Evolutionary conservation across 2,797 vertebrate species (phyloP), one percentile per base, ranked within the genome.

Genomic region (Limnodromus scolopaceus): DNA sequence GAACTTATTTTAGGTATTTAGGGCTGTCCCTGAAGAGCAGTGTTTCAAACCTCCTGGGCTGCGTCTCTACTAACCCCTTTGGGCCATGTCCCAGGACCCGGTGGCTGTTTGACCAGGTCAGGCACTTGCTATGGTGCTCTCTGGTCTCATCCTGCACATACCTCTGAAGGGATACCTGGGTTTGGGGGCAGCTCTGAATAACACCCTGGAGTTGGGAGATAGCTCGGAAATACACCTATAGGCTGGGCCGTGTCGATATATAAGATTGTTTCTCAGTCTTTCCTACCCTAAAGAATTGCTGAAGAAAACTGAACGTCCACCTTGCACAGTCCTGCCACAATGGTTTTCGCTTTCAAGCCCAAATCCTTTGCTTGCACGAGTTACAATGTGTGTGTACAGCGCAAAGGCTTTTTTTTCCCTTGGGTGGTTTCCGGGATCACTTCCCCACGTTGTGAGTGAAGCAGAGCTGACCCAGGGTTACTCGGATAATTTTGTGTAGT

Each of bases 341-440:
- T 17, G 14, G 27, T 69, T 93, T 87, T 72, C 2, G 45, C 63
- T 87, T 77, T 68, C 41, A 81, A 27, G 39, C 13, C 32, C 54
- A 76, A 76, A 57, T 15, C 46, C n/a, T 49, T 38, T 39, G 25
- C 38, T 85, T 57, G 25, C 15, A 20, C 2, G 12, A 75, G 5
- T 38, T 92, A 69, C 25, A 11, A 11, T 5, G 2, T 38, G 11
- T 53, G 39, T 9, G 6, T 16, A 61, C 23, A 36, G 49, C 2
- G 6, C 18, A 43, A 58, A 69, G 20, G 16, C 5, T 60, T 38
- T 72, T 64, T 68, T 41, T 41, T 10, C 1, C 16, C 49, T 1
- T 4, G 0, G 8, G 5, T 72, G n/a, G 19, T 68, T 94, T 75
- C 39, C 1, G 1, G 45, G 38, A 41, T 39, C 53, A 8, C 28